Evolutionary conservation across 2,797 vertebrate species (phyloP), one percentile per base, ranked within the genome.

Genomic region (Pangasius krempfi): DNA sequence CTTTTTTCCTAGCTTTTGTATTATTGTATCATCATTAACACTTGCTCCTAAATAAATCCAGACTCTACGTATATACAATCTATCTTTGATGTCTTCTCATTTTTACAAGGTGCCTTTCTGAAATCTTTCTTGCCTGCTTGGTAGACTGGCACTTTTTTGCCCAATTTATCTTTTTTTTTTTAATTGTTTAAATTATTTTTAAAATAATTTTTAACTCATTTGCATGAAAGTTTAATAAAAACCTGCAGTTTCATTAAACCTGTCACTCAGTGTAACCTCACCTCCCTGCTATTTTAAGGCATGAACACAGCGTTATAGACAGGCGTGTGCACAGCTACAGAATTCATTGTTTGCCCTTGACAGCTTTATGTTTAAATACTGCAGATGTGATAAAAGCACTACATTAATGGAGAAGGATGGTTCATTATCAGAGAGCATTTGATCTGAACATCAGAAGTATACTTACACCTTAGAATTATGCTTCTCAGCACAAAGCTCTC

Each of bases 331-430:
- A 54, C n/a, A 54, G 64, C 44, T 84, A 25, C 10, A 70, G n/a
- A 52, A 84, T 25, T 54, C 47, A 84, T 54, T 52, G 9, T 68
- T 84, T 52, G 44, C n/a, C 62, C 18, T 37, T 70, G 40, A 52
- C 18, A 54, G 47, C 47, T 52, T 84, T 14, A 84, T 70, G 64
- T 68, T 84, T 18, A 68, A 84, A 70, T 70, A 13, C 8, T 84
- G 44, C 64, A 68, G 47, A 37, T 3, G 47, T 84, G 64, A 70
- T 70, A 6, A 84, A 54, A 68, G 64, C n/a, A 54, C n/a, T 52
- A 52, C 16, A 54, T 37, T 54, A 33, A 84, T 52, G 64, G n/a
- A 68, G 40, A 84, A 52, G n/a, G 82, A 25, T 54, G n/a, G 16
- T 52, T 68, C 40, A 52, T 68, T 70, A 84, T 84, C 47, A 84